Evolutionary conservation across 2,113 vertebrate genomes (phyloP), one percentile per base, ranked within the genome.

Genomic region (Passer montanus): DNA sequence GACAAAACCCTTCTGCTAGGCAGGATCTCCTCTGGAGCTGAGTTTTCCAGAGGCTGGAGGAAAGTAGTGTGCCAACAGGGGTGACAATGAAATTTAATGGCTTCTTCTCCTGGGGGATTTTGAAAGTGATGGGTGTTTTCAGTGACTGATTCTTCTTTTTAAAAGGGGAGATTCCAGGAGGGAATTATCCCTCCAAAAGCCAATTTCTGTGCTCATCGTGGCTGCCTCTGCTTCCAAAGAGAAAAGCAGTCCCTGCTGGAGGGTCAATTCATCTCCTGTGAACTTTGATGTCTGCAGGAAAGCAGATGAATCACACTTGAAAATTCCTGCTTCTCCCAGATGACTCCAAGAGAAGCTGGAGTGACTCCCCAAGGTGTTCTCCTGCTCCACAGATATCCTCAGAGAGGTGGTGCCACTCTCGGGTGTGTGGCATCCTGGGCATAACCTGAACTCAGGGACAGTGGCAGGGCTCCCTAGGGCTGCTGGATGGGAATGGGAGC

Each of bases 251-350:
- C 28, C 70, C 62, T 68, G 52, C 64, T 95, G 87, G 78, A 87
- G 74, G 69, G 56, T 58, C 46, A 58, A 69, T 91, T 89, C 60
- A 52, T 94, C 81, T 91, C 66, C 70, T 55, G 64, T 68, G 70
- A 78, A 82, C 87, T 89, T 87, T 82, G 69, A 91, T 87, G 87
- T 67, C 90, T 93, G 70, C 58, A 76, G 59, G 82, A 95, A 89
- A 11, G 52, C 59, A 44, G 62, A 85, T 91, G 62, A 87, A 93
- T 93, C 62, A 28, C 44, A 18, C 41, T 58, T 35, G 35, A 74
- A 89, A 70, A 81, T 10, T 31, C 23, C 60, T 68, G 16, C 41
- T 89, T 84, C 78, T 87, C 69, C 87, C 84, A 47, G 6, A 5
- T n/a, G 74, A 31, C 69, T 87, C 69, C 33, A 12, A 18, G 69